Evolutionary conservation across 2,888 invertebrate genomes (phyloP), one percentile per base, ranked within the genome.

Genomic region (Cepaea hortensis): DNA sequence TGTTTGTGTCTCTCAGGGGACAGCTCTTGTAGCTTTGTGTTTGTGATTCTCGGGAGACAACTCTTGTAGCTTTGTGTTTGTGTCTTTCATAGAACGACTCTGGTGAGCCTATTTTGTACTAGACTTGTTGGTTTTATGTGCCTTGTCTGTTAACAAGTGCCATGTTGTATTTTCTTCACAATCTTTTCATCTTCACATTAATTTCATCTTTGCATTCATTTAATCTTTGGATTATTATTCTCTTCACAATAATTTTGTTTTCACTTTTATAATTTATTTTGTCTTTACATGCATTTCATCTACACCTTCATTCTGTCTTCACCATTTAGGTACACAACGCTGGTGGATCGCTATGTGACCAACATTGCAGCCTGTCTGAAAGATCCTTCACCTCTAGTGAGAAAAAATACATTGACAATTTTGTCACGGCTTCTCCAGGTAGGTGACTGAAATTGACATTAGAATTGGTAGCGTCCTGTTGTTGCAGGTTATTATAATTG

Each of bases 311-410:
- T 50, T 68, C 55, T 70, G 77, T n/a, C 72, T 61, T 48, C 79
- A 55, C 62, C 23, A 82, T 90, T 20, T 91, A 96, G 96, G 90
- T 97, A 96, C 93, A 96, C 96, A 7, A 96, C 96, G 50, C 95
- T 96, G 81, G 96, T 96, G 84, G 97, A 97, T 93, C 95, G 96
- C 23, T 95, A 96, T 91, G 94, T 97, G 90, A 95, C 95, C 15
- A 95, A 95, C 72, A 95, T 97, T 94, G 96, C 96, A 90, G 94
- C 95, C n/a, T 96, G 97, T 92, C 95, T 97, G 93, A 95, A 95
- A 88, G 95, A 95, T 86, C 92, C 95, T 0, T 95, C 95, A 89
- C 93, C 95, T 0, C 92, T 95, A 77, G 96, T 97, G 81, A 95
- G 97, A n/a, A 95, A 96, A 88, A 96, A 96, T 85, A 96, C 96